Conservation (phyloP, 2,888 invertebrate genomes). For the Tuberolachnus salignus region DNA sequence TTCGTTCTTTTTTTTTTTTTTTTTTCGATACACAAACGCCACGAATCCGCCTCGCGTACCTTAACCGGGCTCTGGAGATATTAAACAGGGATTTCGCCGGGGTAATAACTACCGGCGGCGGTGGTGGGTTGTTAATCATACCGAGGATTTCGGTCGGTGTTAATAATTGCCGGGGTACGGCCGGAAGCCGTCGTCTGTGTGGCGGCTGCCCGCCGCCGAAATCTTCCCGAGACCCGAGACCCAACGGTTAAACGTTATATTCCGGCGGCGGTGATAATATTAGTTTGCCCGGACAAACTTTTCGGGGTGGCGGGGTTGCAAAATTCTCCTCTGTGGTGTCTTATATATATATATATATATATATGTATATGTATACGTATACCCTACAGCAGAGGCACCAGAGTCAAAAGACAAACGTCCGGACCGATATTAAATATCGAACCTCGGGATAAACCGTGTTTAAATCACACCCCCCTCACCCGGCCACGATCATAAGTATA, state of each 20-base stretch:
- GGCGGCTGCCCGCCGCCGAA: neutral
- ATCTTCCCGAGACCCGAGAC: neutral
- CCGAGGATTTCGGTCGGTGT: conserved; percentile 29
- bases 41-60: neutral
- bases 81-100: conserved; percentile 31
- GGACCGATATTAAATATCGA: conserved; percentile 49
- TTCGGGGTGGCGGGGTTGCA: neutral
- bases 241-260: conserved; percentile 2
- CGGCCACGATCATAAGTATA: neutral
- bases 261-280: conserved; percentile 23
- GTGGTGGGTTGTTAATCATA: conserved; percentile 26
- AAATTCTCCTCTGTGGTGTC: conserved; percentile 26
- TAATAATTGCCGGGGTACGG: conserved; percentile 42
- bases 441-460: conserved; percentile 30
- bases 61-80: neutral
- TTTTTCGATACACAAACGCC: conserved; percentile 19
- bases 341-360: conserved; percentile 2
- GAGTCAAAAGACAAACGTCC: conserved; percentile 44
- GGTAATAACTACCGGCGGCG: conserved; percentile 24
- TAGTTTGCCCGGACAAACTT: conserved; percentile 35
- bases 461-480: conserved; percentile 21
- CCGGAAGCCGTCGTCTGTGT: conserved; percentile 23
- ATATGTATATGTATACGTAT: too few species aligned
- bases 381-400: too few species aligned
- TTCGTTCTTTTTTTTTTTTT: too few species aligned